Conservation (phyloP, 2,797 vertebrate genomes). For the Mus caroli region DNA sequence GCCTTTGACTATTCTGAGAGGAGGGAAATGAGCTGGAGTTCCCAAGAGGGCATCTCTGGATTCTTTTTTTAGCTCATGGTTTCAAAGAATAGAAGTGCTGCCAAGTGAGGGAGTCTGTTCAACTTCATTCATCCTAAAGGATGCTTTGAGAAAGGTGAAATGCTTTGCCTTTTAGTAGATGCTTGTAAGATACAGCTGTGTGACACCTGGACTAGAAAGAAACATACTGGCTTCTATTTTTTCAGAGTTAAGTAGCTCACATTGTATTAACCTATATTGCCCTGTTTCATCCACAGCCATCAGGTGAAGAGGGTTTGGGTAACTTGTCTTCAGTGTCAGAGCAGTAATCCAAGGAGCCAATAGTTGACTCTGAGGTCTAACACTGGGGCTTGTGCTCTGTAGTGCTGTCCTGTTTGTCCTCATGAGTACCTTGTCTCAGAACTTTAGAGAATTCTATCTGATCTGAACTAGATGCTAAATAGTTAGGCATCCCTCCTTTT, state of each 20-base stretch:
- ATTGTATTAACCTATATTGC: neutral
- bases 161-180: neutral
- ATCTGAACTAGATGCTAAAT: conserved; percentile 8
- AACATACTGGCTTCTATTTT: neutral
- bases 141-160: neutral
- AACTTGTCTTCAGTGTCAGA: neutral
- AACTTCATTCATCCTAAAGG: conserved; percentile 1
- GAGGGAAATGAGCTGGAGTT: neutral
- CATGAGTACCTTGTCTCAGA: neutral
- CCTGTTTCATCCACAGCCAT: neutral
- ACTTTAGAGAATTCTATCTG: neutral
- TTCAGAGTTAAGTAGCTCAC: neutral
- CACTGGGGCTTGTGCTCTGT: neutral
- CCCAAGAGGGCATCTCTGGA: neutral
- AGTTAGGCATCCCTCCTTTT: neutral
- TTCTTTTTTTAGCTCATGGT: conserved; percentile 23
- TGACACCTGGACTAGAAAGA: neutral
- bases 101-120: neutral
- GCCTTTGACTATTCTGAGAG: neutral
- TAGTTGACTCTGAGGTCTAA: neutral
- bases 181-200: neutral
- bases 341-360: neutral
- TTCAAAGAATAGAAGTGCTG: neutral
- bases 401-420: neutral
- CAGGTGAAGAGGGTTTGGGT: neutral